A percentile compares a stretch with the other conserved stretches of the same genome.
Conservation (phyloP, 2,888 invertebrate species). For the Argyra leucocephala region DNA sequence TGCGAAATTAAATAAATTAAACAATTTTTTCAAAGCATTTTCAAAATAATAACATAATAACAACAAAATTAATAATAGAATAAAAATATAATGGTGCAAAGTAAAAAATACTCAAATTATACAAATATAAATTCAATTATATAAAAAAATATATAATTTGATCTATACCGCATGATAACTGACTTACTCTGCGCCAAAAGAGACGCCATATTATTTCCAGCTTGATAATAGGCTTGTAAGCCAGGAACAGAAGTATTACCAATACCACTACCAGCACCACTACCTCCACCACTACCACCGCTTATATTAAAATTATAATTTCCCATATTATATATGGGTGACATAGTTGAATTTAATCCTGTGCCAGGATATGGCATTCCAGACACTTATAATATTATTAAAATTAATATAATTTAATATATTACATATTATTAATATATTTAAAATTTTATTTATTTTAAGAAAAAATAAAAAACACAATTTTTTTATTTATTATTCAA, state of each 20-base stretch:
- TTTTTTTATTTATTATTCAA: too few relatives aligned
- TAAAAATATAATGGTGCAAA: neutral
- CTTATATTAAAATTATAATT: constrained; percentile 9
- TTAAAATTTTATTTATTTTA: too few relatives aligned
- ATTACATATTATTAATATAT: too few relatives aligned
- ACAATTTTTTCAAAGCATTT: too few relatives aligned
- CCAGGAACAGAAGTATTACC: constrained; percentile 21
- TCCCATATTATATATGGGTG: neutral
- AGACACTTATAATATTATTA: constrained; percentile 2
- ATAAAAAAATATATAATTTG: constrained; percentile 13
- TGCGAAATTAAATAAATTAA: neutral
- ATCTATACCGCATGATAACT: constrained; percentile 32
- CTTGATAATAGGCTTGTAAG: constrained; percentile 42
- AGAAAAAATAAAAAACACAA: too few relatives aligned
- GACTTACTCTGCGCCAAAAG: constrained; percentile 79
- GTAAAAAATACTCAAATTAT: constrained; percentile 8
- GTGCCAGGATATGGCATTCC: constrained; percentile 19
- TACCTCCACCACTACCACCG: constrained; percentile 14
- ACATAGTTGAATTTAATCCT: neutral
- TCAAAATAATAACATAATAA: too few relatives aligned
- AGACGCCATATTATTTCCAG: constrained; percentile 50
- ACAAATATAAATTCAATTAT: constrained; percentile 11
- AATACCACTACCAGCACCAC: constrained; percentile 9
- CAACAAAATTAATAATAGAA: too few relatives aligned
- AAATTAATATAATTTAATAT: too few relatives aligned